Evolutionary conservation across 2,888 invertebrate genomes (phyloP).

Genomic region (Argyresthia albistria): DNA sequence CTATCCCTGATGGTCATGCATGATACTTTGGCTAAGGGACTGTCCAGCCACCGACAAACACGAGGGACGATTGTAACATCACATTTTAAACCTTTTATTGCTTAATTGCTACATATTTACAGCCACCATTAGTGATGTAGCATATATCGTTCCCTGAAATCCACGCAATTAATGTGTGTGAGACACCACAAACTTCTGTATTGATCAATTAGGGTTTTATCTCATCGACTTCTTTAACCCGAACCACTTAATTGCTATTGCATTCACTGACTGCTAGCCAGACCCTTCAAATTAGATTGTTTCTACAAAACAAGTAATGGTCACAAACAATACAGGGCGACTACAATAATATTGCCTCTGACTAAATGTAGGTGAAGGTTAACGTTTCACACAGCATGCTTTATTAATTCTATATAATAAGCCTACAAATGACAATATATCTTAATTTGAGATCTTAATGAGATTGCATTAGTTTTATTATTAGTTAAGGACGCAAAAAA

Average conservation of each 20-base stretch:
- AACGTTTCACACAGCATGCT: too few relatives aligned
- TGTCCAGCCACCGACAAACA: too few relatives aligned
- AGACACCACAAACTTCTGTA: conserved; percentile 65
- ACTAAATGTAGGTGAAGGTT: too few relatives aligned
- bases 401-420: too few relatives aligned
- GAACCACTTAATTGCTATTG: not conserved
- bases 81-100: conserved; percentile 26
- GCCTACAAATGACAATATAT: too few relatives aligned
- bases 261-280: conserved; percentile 16
- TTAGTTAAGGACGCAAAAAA: not conserved
- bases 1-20: too few relatives aligned
- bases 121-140: conserved; percentile 49
- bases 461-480: conserved; percentile 8
- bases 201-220: conserved; percentile 10
- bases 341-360: too few relatives aligned
- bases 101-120: conserved; percentile 44
- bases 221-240: not conserved
- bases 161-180: conserved; percentile 61
- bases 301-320: too few relatives aligned
- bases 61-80: not conserved
- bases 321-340: too few relatives aligned
- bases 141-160: conserved; percentile 52
- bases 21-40: too few relatives aligned
- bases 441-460: not conserved
- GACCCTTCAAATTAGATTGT: not conserved